Conservation (phyloP, 2,113 vertebrate species). For the Alethe diademata region DNA sequence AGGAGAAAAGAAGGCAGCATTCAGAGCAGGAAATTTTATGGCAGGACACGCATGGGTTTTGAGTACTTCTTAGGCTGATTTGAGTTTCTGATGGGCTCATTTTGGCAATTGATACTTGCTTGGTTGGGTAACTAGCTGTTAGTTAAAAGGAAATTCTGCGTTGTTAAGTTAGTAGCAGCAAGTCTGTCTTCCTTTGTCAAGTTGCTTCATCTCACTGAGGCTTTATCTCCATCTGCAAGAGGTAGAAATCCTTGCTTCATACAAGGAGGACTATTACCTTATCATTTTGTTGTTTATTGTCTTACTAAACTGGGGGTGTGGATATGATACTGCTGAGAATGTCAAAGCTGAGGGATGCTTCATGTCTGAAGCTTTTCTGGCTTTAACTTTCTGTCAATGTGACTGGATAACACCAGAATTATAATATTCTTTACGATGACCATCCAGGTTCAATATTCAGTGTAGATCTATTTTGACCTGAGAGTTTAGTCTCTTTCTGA, state of each 20-base stretch:
- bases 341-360: background rate
- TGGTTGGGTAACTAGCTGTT: background rate
- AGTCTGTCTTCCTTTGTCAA: background rate
- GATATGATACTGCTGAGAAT: background rate
- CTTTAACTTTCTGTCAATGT: background rate
- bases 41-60: background rate
- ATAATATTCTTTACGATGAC: background rate
- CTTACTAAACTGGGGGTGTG: background rate
- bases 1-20: background rate
- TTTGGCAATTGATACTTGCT: background rate
- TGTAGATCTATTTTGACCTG: background rate
- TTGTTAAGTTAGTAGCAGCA: background rate
- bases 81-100: background rate
- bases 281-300: background rate
- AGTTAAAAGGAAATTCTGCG: background rate
- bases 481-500: background rate
- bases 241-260: background rate
- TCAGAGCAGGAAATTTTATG: background rate
- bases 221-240: background rate
- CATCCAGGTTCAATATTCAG: background rate
- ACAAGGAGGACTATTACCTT: background rate
- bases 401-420: background rate
- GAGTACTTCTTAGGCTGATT: background rate
- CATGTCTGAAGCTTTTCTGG: background rate
- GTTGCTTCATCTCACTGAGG: background rate